Evolutionary conservation across 2,113 vertebrate genomes (phyloP).

Genomic region (Phoenicopterus ruber): DNA sequence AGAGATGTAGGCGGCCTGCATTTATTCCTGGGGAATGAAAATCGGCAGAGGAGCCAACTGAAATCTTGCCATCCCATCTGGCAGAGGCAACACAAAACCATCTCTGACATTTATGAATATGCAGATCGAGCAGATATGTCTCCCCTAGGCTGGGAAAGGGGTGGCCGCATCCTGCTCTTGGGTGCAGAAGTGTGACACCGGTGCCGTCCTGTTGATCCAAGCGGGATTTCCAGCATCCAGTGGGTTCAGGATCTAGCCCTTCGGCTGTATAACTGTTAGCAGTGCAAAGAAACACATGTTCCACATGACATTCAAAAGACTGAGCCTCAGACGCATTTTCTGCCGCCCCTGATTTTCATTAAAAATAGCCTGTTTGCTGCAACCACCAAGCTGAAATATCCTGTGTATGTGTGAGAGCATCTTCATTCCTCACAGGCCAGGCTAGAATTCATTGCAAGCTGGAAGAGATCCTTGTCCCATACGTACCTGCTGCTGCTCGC

Average conservation of each 20-base stretch:
- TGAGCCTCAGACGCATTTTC: background rate
- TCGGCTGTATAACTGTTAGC: background rate
- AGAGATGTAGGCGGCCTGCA: background rate
- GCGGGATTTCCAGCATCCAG: background rate
- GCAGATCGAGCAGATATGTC: background rate
- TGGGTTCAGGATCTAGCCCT: background rate
- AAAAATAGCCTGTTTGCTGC: background rate
- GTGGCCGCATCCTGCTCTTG: background rate
- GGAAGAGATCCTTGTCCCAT: background rate
- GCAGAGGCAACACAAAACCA: background rate
- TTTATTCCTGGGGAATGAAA: background rate
- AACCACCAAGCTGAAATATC: background rate
- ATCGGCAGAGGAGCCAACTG: background rate
- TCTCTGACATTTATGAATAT: background rate
- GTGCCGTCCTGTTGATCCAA: accelerated
- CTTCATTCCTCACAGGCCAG: background rate
- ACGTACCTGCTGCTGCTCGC: background rate
- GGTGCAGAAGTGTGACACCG: background rate
- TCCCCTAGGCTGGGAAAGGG: background rate
- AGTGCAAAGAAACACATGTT: background rate
- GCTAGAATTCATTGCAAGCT: background rate
- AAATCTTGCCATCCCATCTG: constrained; percentile 37
- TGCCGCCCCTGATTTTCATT: background rate
- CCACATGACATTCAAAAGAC: background rate
- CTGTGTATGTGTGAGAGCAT: background rate